Percentiles rank a stretch among this genome's conserved stretches.
Conservation (phyloP, 2,888 invertebrate species). For the Zele albiditarsus region DNA sequence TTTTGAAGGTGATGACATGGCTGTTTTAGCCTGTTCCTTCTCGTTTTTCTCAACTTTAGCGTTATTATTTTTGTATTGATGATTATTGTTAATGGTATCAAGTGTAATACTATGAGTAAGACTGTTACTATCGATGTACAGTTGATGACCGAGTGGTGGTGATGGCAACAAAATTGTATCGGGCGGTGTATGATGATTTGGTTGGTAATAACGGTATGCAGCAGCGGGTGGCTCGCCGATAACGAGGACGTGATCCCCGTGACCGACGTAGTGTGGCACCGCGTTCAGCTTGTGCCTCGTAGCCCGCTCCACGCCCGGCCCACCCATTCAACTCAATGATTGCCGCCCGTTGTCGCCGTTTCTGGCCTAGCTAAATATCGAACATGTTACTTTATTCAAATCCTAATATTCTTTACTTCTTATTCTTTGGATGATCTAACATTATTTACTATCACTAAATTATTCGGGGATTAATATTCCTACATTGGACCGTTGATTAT, state of each 20-base stretch:
- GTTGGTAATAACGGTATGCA: conserved; percentile 60
- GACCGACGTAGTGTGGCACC: conserved; percentile 68
- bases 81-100: conserved; percentile 48
- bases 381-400: conserved; percentile 17
- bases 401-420: conserved; percentile 2
- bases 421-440: no score
- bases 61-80: conserved; percentile 50
- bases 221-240: conserved; percentile 63
- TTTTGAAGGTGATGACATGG: conserved; percentile 67
- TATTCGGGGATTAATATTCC: no score
- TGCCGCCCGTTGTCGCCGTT: conserved; percentile 63
- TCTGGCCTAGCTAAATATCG: conserved; percentile 49
- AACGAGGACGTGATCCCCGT: conserved; percentile 66
- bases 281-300: conserved; percentile 70
- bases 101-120: conserved; percentile 45
- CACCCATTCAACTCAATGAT: conserved; percentile 71
- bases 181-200: conserved; percentile 50
- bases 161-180: conserved; percentile 48
- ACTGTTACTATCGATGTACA: conserved; percentile 37
- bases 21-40: conserved; percentile 47
- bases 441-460: no score
- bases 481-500: no score
- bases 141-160: conserved; percentile 48
- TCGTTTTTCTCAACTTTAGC: conserved; percentile 47
- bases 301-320: conserved; percentile 68